Conservation (phyloP, 2,888 invertebrate species). For the Drosophila kuntzei region DNA sequence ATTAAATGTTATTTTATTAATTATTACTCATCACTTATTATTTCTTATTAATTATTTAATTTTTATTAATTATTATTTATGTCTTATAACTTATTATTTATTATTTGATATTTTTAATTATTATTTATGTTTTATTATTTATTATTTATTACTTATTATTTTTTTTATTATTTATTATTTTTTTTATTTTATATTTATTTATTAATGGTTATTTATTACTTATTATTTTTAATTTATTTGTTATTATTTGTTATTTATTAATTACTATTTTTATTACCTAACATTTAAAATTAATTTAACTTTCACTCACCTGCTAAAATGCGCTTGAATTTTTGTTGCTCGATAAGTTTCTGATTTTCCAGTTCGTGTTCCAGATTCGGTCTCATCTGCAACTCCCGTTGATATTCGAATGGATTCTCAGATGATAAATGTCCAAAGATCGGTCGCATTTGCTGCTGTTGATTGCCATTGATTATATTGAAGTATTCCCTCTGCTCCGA, state of each 20-base stretch:
- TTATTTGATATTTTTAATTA: background rate
- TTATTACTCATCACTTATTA: background rate
- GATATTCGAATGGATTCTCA: constrained; percentile 4
- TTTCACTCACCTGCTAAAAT: constrained; percentile 34
- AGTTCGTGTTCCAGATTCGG: constrained; percentile 18
- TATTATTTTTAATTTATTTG: background rate
- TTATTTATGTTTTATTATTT: background rate
- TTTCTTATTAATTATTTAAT: background rate
- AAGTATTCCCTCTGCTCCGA: constrained; percentile 1
- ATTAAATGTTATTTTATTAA: too few species aligned
- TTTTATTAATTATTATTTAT: background rate
- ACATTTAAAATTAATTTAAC: too few species aligned
- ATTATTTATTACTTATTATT: background rate
- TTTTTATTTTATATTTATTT: too few species aligned
- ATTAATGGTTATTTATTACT: background rate
- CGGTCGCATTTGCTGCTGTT: background rate
- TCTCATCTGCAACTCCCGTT: constrained; percentile 25
- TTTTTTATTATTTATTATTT: too few species aligned
- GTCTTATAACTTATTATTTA: too few species aligned
- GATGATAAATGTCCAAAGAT: constrained; percentile 20
- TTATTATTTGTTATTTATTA: background rate
- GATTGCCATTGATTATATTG: background rate
- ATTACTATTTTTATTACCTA: too few species aligned
- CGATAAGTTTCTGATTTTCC: constrained; percentile 18
- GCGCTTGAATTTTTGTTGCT: constrained; percentile 32